Conservation (phyloP, 2,113 vertebrate genomes). For the pig (Sus scrofa) region T2T-Sscrofa CM000816.6:89699501-89700000, state of each 20-base stretch:
- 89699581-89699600: neutral
- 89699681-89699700: neutral
- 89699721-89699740: neutral
- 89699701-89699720: neutral
- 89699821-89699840: neutral
- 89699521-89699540: neutral
- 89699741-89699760: neutral
- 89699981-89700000: neutral
- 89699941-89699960: neutral
- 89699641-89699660: neutral
- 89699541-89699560: neutral
- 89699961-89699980: neutral
- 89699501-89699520: neutral
- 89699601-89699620: neutral
- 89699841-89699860: neutral
- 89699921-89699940: neutral
- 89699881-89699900: neutral
- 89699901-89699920: neutral
- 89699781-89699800: neutral
- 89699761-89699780: neutral
- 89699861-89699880: neutral
- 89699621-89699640: conserved; percentile 4
- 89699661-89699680: neutral
- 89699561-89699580: neutral
- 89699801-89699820: neutral